A percentile compares a stretch with the other conserved stretches of the same genome.
Evolutionary conservation across 2,113 vertebrate species (phyloP).

Genomic region (Vidua chalybeata): DNA sequence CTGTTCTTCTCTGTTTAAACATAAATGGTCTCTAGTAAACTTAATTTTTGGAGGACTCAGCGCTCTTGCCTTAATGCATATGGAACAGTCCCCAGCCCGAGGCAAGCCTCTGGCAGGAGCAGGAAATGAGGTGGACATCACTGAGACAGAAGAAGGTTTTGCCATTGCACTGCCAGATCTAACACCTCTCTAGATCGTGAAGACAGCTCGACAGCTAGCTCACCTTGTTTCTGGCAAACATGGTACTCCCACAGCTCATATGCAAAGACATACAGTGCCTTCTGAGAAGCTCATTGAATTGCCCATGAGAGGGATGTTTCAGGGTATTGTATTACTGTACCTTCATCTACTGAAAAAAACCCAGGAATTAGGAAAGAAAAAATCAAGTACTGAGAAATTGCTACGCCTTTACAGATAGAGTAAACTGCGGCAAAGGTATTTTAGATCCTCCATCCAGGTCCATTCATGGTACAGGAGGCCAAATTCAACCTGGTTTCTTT

Average conservation of each 20-base stretch:
- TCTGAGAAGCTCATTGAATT: not conserved
- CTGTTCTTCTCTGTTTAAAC: not conserved
- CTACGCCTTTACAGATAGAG: not conserved
- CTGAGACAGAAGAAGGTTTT: not conserved
- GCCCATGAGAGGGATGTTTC: not conserved
- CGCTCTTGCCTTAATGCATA: not conserved
- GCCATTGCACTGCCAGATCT: not conserved
- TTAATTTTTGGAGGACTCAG: not conserved
- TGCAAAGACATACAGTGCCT: not conserved
- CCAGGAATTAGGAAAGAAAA: not conserved
- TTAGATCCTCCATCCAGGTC: not conserved
- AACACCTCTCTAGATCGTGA: not conserved
- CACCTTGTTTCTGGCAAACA: not conserved
- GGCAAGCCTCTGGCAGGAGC: not conserved
- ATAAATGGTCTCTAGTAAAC: not conserved
- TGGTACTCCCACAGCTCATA: not conserved
- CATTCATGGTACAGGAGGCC: not conserved
- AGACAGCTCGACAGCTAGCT: not conserved
- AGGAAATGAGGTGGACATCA: not conserved
- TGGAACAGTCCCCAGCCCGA: not conserved
- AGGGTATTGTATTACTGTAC: not conserved
- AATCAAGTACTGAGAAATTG: not conserved
- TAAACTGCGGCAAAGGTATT: not conserved
- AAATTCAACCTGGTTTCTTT: not conserved
- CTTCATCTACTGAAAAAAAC: not conserved